phyloP scores from a whole-genome alignment of 2,888 invertebrate genomes.

The Galeruca laticollis region DNA sequence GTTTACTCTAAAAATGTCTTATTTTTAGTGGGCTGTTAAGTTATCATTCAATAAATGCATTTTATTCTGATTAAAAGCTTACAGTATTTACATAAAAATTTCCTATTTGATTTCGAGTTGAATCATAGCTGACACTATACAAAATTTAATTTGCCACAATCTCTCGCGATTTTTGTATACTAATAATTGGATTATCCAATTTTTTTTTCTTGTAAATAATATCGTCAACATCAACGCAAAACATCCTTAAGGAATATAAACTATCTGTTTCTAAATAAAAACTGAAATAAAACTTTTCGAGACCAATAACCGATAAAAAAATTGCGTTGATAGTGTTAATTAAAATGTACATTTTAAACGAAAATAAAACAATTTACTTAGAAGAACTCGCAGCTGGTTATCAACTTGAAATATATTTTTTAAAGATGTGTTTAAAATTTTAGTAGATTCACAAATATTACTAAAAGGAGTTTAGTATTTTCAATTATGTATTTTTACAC shows the following conservation, averaged over 20 bases:
- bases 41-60: background rate
- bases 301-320: background rate
- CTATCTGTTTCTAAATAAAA: constrained; percentile 3
- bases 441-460: background rate
- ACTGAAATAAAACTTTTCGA: background rate
- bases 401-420: constrained; percentile 1
- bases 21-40: background rate
- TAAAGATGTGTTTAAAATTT: background rate
- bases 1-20: background rate
- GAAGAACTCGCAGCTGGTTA: background rate
- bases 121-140: constrained; percentile 2
- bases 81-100: constrained; percentile 15
- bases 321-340: background rate
- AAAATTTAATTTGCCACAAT: constrained; percentile 9
- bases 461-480: background rate
- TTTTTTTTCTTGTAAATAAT: background rate
- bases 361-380: background rate
- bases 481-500: background rate
- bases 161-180: background rate
- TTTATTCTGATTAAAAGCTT: constrained; percentile 6
- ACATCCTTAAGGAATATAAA: background rate
- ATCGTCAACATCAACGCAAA: constrained; percentile 8
- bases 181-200: background rate
- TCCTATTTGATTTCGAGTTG: constrained; percentile 1
- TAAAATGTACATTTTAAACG: background rate